Base-by-base conservation (phyloP, 2,888 invertebrate species). In the Dolomedes plantarius region DNA sequence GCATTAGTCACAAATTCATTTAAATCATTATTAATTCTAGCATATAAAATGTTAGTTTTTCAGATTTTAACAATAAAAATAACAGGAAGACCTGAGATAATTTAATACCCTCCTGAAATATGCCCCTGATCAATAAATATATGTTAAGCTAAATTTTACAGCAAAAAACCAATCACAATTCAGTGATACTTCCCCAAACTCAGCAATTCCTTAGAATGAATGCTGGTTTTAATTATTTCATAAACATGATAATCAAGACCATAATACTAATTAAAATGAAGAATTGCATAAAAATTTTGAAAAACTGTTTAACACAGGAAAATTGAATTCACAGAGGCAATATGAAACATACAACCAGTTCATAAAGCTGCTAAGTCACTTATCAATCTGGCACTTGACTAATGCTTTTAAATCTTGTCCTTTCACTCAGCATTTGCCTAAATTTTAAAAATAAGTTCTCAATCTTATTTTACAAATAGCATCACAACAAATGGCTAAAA, bases 381-480 rank as follows among this genome's bases (percentile, higher is more conserved):
- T 28, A 62, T 86, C 74, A 86, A 65, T 86, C 86, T 72, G 79
- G 65, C 73, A 80, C 86, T 80, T 86, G 86, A 71, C 86, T 86
- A 71, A 86, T 86, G 56, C 86, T 86, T 76, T 76, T 86, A 32
- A 86, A 86, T 76, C 86, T 79, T 80, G 79, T 80, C 65, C 86
- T 67, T 64, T 86, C 86, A 76, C 86, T 86, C 67, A 86, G 65
- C 46, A 86, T 50, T 56, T 86, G 86, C 75, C 86, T 86, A n/a
- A n/a, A n/a, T n/a, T n/a, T n/a, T 9, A n/a, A n/a, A n/a, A n/a
- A n/a, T n/a, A n/a, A n/a, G n/a, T n/a, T n/a, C n/a, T n/a, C n/a
- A n/a, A n/a, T n/a, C n/a, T n/a, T n/a, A n/a, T n/a, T n/a, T n/a
- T n/a, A n/a, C n/a, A n/a, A n/a, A n/a, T n/a, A n/a, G n/a, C n/a